Evolutionary conservation across 92 coral and sea anemone genomes (phyloP).

Genomic region (Desmophyllum pertusum): DNA sequence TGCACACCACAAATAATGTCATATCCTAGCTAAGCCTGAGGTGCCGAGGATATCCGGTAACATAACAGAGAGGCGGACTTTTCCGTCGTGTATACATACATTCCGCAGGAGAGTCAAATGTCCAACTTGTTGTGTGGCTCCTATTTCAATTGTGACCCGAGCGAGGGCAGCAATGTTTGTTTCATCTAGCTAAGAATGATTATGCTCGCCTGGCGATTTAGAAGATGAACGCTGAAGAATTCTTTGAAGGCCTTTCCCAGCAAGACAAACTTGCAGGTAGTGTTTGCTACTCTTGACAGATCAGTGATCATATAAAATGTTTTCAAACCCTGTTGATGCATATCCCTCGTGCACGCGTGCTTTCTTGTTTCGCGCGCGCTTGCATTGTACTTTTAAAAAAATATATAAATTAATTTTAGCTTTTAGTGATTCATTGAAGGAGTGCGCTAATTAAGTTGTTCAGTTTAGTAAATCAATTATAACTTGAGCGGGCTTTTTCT

Average conservation of each 20-base stretch:
- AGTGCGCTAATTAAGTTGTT: neutral
- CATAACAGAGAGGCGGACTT: conserved; percentile 45
- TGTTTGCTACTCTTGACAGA: conserved; percentile 17
- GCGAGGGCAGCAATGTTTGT: conserved; percentile 47
- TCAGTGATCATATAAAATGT: neutral
- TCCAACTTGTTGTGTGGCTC: conserved; percentile 63
- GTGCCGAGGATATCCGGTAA: conserved; percentile 60
- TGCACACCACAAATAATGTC: conserved; percentile 5
- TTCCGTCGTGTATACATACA: conserved; percentile 82
- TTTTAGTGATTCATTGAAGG: conserved; percentile 14
- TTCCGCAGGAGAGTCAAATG: conserved; percentile 76
- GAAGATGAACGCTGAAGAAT: conserved; percentile 38
- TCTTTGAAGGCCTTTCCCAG: conserved; percentile 25
- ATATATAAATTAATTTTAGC: too few relatives aligned
- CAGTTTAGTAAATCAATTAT: conserved; percentile 20
- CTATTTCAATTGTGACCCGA: conserved; percentile 64
- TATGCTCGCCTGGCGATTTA: neutral
- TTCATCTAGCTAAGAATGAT: conserved; percentile 18
- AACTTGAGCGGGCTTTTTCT: conserved; percentile 23
- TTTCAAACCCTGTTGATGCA: conserved; percentile 29
- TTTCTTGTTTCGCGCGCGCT: conserved; percentile 14
- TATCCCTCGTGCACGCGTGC: conserved; percentile 20
- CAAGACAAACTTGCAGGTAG: conserved; percentile 44
- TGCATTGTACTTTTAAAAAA: neutral
- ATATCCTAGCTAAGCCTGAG: conserved; percentile 29